Conservation (phyloP, 1,140 invertebrate genomes). For the Scylla paramamosain region DNA sequence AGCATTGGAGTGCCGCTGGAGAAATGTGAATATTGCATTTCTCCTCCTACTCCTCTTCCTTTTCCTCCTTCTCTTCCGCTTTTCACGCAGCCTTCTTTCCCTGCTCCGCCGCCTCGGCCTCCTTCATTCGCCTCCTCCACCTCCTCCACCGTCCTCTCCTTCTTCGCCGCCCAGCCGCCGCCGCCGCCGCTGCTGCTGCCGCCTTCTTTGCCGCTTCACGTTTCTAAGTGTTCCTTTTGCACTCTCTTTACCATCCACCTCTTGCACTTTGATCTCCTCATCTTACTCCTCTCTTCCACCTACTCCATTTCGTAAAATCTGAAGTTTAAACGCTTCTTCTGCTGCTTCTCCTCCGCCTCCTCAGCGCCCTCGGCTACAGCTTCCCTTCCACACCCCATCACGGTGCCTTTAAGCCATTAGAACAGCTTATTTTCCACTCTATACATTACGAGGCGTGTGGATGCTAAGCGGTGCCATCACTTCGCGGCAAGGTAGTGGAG, state of each 20-base stretch:
- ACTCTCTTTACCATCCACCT: background rate
- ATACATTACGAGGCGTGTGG: background rate
- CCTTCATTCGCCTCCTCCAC: background rate
- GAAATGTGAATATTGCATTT: slow-evolving; percentile 24
- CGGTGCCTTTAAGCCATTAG: background rate
- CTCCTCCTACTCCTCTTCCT: background rate
- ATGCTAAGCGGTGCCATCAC: background rate
- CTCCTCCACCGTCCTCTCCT: background rate
- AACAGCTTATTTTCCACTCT: background rate
- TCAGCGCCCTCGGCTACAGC: too few relatives aligned
- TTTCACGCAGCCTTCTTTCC: background rate
- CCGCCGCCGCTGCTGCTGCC: too few relatives aligned
- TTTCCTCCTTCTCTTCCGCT: background rate
- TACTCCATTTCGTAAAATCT: background rate
- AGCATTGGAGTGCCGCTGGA: background rate
- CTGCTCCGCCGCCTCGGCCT: background rate
- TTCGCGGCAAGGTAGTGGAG: background rate
- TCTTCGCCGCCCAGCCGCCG: background rate
- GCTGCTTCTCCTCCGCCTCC: background rate
- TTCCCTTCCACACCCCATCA: background rate
- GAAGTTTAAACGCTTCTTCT: background rate
- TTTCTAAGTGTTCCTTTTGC: too few relatives aligned
- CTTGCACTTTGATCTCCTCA: background rate
- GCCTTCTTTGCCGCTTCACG: too few relatives aligned
- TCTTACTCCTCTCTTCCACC: background rate